These are phyloP conservation scores for Ischnus inquisitorius DNA, from an alignment of 2,888 invertebrate genomes.

Conservation along the genomic window DNA sequence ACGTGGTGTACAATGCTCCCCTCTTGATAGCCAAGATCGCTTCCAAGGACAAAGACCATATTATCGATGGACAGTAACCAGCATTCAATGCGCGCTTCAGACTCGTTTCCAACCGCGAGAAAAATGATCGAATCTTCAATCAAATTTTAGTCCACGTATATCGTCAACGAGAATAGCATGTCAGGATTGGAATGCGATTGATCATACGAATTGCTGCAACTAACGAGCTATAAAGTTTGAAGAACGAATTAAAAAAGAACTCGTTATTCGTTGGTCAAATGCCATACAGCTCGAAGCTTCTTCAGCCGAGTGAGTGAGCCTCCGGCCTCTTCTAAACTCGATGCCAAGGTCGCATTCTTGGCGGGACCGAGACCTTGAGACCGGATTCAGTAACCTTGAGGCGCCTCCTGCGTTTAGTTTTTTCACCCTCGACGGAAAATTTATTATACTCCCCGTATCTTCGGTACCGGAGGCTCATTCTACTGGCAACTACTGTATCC, in stretches of 20 bases:
- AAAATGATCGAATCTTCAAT: background rate
- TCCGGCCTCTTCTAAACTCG: slow-evolving; percentile 66
- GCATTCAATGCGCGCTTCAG: slow-evolving; percentile 10
- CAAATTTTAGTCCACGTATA: too few species aligned
- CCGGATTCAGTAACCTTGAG: slow-evolving; percentile 67
- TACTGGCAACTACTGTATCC: slow-evolving; percentile 37
- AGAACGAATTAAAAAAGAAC: background rate
- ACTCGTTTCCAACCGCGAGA: background rate
- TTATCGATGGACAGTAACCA: slow-evolving; percentile 17
- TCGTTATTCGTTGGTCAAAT: background rate
- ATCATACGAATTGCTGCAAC: background rate
- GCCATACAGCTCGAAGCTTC: slow-evolving; percentile 36
- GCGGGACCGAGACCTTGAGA: slow-evolving; percentile 69
- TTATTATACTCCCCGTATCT: slow-evolving; percentile 56
- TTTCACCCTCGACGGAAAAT: slow-evolving; percentile 64
- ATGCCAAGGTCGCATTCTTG: slow-evolving; percentile 69
- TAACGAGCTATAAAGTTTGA: background rate
- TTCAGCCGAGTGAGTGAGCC: slow-evolving; percentile 41
- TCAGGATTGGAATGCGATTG: too few species aligned
- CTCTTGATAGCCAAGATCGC: slow-evolving; percentile 14
- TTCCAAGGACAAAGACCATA: slow-evolving; percentile 40
- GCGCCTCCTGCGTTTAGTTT: slow-evolving; percentile 64
- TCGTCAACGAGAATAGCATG: too few species aligned
- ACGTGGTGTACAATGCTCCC: slow-evolving; percentile 28
- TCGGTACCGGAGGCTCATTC: slow-evolving; percentile 35